Conservation (phyloP, 2,797 vertebrate genomes). For the Chrosomus eos region DNA sequence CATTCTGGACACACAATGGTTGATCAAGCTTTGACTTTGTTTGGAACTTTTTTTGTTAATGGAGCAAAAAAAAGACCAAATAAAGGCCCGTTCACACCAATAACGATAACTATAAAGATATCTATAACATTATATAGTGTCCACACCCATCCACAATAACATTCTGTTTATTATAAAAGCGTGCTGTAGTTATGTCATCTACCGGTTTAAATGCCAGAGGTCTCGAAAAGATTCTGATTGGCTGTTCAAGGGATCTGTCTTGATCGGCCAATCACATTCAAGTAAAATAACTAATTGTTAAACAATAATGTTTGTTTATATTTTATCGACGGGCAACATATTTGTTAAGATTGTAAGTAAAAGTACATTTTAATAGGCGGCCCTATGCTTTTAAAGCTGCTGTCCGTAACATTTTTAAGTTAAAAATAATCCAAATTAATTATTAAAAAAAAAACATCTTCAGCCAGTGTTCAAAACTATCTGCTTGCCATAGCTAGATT, state of each 20-base stretch:
- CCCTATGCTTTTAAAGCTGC: background rate
- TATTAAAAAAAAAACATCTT: too few relatives aligned
- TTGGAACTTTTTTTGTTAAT: background rate
- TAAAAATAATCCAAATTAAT: too few relatives aligned
- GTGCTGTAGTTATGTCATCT: background rate
- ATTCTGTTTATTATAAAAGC: too few relatives aligned
- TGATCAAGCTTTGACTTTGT: background rate
- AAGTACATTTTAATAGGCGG: background rate
- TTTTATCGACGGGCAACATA: background rate
- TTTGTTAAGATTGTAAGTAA: background rate
- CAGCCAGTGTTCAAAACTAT: too few relatives aligned
- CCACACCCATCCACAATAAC: background rate
- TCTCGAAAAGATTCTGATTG: background rate
- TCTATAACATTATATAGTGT: background rate
- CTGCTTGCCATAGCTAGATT: too few relatives aligned
- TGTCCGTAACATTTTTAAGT: too few relatives aligned
- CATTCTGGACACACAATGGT: background rate
- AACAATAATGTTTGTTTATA: background rate
- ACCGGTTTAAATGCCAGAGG: background rate
- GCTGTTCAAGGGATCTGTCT: background rate
- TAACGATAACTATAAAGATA: too few relatives aligned
- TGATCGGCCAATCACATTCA: background rate
- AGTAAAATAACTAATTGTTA: background rate
- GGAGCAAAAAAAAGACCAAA: background rate
- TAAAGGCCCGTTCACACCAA: background rate